A percentile compares a stretch with the other conserved stretches of the same genome.
These are phyloP conservation scores for Actinia tenebrosa DNA, from an alignment of 64 coral and sea anemone species.

Conservation along the genomic window DNA sequence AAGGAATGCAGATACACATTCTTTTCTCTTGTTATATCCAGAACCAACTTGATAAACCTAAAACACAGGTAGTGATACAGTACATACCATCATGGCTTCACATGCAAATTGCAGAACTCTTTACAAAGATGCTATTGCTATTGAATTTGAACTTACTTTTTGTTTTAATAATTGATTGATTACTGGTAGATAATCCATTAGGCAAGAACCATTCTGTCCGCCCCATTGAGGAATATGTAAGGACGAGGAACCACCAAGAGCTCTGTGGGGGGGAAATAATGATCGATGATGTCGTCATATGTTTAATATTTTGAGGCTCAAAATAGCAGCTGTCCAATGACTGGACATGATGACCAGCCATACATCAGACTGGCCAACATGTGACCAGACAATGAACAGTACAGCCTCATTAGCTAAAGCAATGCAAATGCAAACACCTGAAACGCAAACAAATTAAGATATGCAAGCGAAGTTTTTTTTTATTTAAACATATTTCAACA, in stretches of 20 bases:
- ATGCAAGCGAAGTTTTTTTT: too few relatives aligned
- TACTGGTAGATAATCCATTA: slow-evolving; percentile 58
- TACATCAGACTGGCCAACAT: background rate
- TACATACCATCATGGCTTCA: background rate
- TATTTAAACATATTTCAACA: too few relatives aligned
- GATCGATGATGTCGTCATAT: background rate
- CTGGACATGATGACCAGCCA: too few relatives aligned
- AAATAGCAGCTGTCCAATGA: too few relatives aligned
- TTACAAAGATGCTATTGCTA: background rate
- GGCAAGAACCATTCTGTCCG: slow-evolving; percentile 50
- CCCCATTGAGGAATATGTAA: slow-evolving; percentile 59
- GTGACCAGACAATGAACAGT: background rate
- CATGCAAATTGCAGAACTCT: too few relatives aligned
- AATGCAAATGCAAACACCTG: too few relatives aligned
- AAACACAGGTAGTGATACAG: too few relatives aligned
- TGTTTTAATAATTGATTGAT: slow-evolving; percentile 44
- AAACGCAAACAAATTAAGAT: too few relatives aligned
- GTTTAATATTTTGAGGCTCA: too few relatives aligned
- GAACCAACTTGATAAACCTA: slow-evolving; percentile 72
- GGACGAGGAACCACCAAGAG: slow-evolving; percentile 51
- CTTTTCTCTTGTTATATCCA: slow-evolving; percentile 53
- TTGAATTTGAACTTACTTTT: slow-evolving; percentile 29
- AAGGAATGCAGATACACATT: slow-evolving; percentile 71
- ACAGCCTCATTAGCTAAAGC: too few relatives aligned
- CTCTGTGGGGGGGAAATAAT: slow-evolving; percentile 36